Conservation (phyloP, 2,113 vertebrate genomes). For the Epinephelus moara region DNA sequence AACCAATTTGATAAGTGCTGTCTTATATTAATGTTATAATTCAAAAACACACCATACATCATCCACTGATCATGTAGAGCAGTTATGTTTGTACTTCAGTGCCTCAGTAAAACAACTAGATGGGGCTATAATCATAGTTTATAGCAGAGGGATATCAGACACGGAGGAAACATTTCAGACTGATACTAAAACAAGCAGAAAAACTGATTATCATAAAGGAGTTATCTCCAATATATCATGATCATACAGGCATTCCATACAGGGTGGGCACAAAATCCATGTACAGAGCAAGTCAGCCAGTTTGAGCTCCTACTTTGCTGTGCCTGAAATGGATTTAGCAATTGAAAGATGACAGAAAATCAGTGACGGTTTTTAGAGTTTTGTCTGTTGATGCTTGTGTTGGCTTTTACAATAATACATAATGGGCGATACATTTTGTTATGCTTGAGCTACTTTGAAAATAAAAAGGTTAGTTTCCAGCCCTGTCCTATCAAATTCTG, state of each 20-base stretch:
- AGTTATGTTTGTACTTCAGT: background rate
- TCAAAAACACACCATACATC: background rate
- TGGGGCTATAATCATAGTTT: constrained; percentile 31
- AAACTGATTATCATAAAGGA: too few species aligned
- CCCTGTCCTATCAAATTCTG: too few species aligned
- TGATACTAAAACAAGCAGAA: background rate
- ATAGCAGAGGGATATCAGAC: background rate
- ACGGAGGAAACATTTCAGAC: background rate
- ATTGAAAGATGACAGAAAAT: too few species aligned
- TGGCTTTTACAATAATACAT: background rate
- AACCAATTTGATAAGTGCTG: background rate
- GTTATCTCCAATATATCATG: too few species aligned
- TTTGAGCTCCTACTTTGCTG: too few species aligned
- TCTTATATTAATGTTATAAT: background rate
- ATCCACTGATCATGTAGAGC: background rate
- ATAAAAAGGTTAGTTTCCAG: too few species aligned
- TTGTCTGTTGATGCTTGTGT: background rate
- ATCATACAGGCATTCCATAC: too few species aligned
- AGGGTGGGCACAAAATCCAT: too few species aligned
- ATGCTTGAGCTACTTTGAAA: too few species aligned
- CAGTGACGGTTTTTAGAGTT: too few species aligned
- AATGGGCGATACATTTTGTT: background rate
- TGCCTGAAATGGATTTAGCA: too few species aligned
- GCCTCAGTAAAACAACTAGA: constrained; percentile 26
- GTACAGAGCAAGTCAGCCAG: too few species aligned